A percentile compares a stretch with the other conserved stretches of the same genome.
phyloP scores from a whole-genome alignment of 1,140 invertebrate species.

The Ladona fulva region DNA sequence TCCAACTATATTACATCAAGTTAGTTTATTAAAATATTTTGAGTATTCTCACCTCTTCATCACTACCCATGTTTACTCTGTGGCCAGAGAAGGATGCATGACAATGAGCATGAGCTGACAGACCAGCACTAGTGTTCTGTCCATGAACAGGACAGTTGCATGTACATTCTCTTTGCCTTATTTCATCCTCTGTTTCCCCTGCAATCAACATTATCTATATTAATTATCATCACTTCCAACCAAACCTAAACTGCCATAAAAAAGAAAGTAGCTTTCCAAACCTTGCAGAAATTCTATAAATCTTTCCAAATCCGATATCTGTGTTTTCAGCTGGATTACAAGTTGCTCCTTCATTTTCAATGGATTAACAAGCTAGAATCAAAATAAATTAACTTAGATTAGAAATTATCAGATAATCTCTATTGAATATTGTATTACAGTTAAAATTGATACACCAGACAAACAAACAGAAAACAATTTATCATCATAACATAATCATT shows the following conservation, averaged over 20 bases:
- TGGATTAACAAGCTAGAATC: slow-evolving; percentile 80
- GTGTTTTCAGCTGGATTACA: slow-evolving; percentile 89
- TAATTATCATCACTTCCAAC: neutral
- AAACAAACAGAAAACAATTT: too few species aligned
- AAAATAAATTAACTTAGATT: slow-evolving; percentile 22
- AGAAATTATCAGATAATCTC: too few species aligned
- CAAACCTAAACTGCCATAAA: neutral
- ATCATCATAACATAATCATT: too few species aligned
- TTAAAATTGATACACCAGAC: too few species aligned
- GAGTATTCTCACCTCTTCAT: slow-evolving; percentile 24
- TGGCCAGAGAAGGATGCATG: neutral
- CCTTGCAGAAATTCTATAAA: slow-evolving; percentile 95
- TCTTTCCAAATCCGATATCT: slow-evolving; percentile 91
- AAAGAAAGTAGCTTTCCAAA: too few species aligned
- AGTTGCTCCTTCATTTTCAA: slow-evolving; percentile 93
- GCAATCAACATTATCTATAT: neutral
- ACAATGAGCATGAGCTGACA: neutral
- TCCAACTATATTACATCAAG: too few species aligned
- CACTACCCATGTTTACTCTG: slow-evolving; percentile 18
- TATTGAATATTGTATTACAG: too few species aligned
- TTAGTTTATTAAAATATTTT: too few species aligned
- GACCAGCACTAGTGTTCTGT: neutral
- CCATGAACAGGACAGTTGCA: slow-evolving; percentile 18
- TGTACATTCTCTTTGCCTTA: neutral
- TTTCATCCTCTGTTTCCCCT: neutral